Base-by-base conservation (phyloP, 2,888 invertebrate species). In the Hirtodrosophila alboralis region DNA sequence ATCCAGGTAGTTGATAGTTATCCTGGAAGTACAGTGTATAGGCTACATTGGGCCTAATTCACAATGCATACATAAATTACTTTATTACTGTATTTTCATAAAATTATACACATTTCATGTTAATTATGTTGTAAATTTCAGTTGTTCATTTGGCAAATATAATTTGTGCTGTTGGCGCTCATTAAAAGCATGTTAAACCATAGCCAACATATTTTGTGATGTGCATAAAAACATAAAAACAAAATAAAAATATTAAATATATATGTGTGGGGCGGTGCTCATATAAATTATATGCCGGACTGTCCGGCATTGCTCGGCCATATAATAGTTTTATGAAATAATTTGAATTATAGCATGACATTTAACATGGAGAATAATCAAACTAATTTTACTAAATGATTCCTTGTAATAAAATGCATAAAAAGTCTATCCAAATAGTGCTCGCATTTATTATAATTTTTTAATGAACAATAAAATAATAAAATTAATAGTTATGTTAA, bases 141-240 rank as follows among this genome's bases (percentile, higher is more conserved):
- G 54, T 40, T 61, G 59, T 57, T 60, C 56, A 69, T 77, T 75
- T 62, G 21, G 43, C 49, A 51, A 65, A 49, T 52, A 54, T 51
- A 58, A 58, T 62, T 67, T 36, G 41, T 37, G 47, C 13, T 56
- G 64, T 9, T 16, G 18, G 38, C 30, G 36, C 60, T 74, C 83
- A 76, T 79, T 79, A 79, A 83, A 79, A 53, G 16, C 71, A 31
- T 71, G 74, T 83, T 49, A 75, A 71, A 56, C 47, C 48, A 57
- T 40, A 38, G 51, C 10, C 44, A 54, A 16, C 66, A 75, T 34
- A 77, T 62, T 70, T 66, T 51, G 23, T 44, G 43, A 44, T 54
- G 61, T 54, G 23, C 38, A 43, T 59, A 57, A 60, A 59, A 40
- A 56, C 59, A 59, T 44, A 58, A 47, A 52, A 54, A 51, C n/a